These are phyloP conservation scores for Karalla daura DNA, from an alignment of 2,797 vertebrate species.

Conservation along the genomic window DNA sequence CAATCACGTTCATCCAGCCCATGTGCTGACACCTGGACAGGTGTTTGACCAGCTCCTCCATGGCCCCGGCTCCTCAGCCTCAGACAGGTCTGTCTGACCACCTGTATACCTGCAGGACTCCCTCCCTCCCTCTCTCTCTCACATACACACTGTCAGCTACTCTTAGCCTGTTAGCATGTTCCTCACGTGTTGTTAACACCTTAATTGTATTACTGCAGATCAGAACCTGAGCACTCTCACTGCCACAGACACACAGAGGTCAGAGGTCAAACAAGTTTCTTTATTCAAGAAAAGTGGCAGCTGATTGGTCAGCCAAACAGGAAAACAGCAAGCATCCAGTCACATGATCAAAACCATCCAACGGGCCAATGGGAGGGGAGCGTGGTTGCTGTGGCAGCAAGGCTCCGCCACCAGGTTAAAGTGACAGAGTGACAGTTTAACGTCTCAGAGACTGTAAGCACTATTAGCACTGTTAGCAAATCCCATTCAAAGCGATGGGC, in stretches of 20 bases:
- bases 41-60: slow-evolving; percentile 65
- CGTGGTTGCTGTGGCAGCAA: slow-evolving; percentile 34
- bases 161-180: background rate
- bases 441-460: slow-evolving; percentile 48
- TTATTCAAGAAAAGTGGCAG: slow-evolving; percentile 52
- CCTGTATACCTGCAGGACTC: slow-evolving; percentile 1
- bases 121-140: background rate
- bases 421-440: slow-evolving; percentile 70
- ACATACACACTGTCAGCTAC: too few relatives aligned
- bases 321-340: slow-evolving; percentile 41
- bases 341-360: slow-evolving; percentile 51
- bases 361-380: slow-evolving; percentile 34
- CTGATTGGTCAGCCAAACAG: slow-evolving; percentile 51
- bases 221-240: slow-evolving; percentile 49
- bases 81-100: background rate
- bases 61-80: slow-evolving; percentile 10
- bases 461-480: slow-evolving; percentile 45
- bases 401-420: slow-evolving; percentile 56
- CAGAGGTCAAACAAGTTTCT: slow-evolving; percentile 45
- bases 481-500: slow-evolving; percentile 40
- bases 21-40: slow-evolving; percentile 76
- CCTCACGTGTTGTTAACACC: slow-evolving; percentile 54
- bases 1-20: slow-evolving; percentile 80
- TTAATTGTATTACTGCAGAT: slow-evolving; percentile 75
- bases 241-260: slow-evolving; percentile 1